Conservation (phyloP, 2,888 invertebrate genomes). For the Ormyrus nitidulus region DNA sequence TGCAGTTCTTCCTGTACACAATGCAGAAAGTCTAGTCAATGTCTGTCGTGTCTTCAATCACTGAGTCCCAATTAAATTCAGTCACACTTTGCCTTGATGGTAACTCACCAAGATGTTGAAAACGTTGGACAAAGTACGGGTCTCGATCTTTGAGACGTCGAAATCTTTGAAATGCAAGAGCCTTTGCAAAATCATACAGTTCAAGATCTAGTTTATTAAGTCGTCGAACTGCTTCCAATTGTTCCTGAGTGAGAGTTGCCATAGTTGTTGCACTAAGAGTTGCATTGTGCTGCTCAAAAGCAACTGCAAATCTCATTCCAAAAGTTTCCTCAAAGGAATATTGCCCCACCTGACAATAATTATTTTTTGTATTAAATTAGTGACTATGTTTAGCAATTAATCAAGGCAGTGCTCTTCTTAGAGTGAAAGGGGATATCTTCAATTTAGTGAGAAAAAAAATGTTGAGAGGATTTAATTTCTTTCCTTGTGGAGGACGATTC, state of each 20-base stretch:
- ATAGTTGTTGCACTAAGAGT: conserved; percentile 91
- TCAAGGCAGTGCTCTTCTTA: not conserved
- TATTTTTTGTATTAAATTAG: conserved; percentile 5
- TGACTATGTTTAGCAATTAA: conserved; percentile 16
- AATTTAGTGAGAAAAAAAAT: not conserved
- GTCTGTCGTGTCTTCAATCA: conserved; percentile 82
- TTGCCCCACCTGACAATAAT: conserved; percentile 82
- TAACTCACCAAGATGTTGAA: conserved; percentile 89
- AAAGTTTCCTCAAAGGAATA: conserved; percentile 97
- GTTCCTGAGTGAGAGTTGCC: conserved; percentile 84
- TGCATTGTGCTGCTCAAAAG: conserved; percentile 94
- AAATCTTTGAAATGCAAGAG: conserved; percentile 91
- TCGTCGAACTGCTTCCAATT: conserved; percentile 85
- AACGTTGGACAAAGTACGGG: conserved; percentile 87
- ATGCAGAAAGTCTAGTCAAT: conserved; percentile 65
- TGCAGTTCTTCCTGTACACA: conserved; percentile 37
- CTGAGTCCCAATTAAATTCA: conserved; percentile 93
- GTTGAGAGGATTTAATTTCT: too few species aligned
- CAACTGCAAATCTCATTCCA: conserved; percentile 91
- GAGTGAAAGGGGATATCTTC: not conserved
- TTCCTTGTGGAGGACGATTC: too few species aligned
- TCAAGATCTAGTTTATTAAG: conserved; percentile 94
- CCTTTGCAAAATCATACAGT: conserved; percentile 94
- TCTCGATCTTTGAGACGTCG: conserved; percentile 87
- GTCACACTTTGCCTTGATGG: conserved; percentile 85